A percentile compares a stretch with the other conserved stretches of the same genome.
Conservation (phyloP, 2,113 vertebrate genomes). For the Stegastes partitus region DNA sequence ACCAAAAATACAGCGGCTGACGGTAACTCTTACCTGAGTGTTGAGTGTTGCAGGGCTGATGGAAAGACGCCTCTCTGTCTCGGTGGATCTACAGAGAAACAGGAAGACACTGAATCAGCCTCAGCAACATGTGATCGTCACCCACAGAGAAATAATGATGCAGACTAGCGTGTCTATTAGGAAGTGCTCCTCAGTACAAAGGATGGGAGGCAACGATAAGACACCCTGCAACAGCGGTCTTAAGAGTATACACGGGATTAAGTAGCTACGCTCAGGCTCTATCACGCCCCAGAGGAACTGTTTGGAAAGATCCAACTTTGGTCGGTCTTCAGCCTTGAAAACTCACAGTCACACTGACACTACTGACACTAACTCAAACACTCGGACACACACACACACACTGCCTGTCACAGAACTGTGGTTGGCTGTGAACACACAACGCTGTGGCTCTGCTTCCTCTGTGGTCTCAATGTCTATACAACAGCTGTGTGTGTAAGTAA, state of each 20-base stretch:
- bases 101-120: conserved; percentile 82
- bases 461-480: conserved; percentile 60
- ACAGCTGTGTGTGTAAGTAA: conserved; percentile 64
- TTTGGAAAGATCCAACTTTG: conserved; percentile 43
- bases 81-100: conserved; percentile 84
- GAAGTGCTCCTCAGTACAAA: conserved; percentile 61
- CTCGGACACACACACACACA: conserved; percentile 11
- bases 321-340: conserved; percentile 32
- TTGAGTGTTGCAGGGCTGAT: conserved; percentile 60
- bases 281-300: conserved; percentile 21
- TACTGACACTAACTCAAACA: conserved; percentile 29
- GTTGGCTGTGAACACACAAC: conserved; percentile 61
- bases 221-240: conserved; percentile 27
- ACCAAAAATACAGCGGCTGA: background rate
- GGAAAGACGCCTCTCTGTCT: conserved; percentile 81
- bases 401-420: conserved; percentile 57
- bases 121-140: conserved; percentile 81
- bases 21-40: conserved; percentile 77
- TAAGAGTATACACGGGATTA: conserved; percentile 28
- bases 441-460: conserved; percentile 70
- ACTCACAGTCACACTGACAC: conserved; percentile 37
- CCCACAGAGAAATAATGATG: conserved; percentile 70
- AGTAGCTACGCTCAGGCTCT: conserved; percentile 8
- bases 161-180: conserved; percentile 56
- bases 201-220: conserved; percentile 52